These are phyloP conservation scores for Eira barbara DNA, from an alignment of 2,113 vertebrate genomes.

Conservation along the genomic window DNA sequence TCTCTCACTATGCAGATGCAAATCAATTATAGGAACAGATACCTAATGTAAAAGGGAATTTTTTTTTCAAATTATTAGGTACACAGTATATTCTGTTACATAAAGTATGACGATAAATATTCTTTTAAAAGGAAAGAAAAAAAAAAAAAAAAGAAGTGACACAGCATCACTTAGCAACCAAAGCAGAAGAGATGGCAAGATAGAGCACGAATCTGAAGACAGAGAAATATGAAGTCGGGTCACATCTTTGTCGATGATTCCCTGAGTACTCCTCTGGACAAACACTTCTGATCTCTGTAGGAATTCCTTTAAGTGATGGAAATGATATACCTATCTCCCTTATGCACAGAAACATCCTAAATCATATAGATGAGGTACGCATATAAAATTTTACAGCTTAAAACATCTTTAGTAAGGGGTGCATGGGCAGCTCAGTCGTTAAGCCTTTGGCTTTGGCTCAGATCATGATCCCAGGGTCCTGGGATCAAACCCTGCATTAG, in stretches of 20 bases:
- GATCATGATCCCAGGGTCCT: too few relatives aligned
- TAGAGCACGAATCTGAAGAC: background rate
- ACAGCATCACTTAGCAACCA: constrained; percentile 21
- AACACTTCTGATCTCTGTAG: background rate
- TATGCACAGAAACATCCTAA: background rate
- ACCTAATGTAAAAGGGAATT: background rate
- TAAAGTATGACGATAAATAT: background rate
- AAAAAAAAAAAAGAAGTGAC: background rate
- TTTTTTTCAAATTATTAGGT: background rate
- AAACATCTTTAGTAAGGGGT: background rate
- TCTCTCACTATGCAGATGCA: background rate
- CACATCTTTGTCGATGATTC: background rate
- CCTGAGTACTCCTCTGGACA: background rate
- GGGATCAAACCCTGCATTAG: too few relatives aligned
- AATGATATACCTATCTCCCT: background rate
- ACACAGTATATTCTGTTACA: background rate
- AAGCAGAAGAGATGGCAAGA: background rate
- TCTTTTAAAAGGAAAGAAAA: background rate
- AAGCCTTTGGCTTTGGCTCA: too few relatives aligned
- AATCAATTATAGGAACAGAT: background rate
- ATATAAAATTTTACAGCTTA: background rate
- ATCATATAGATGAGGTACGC: background rate
- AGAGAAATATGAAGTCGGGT: background rate
- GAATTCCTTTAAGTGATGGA: background rate
- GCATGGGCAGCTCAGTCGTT: too few relatives aligned